Evolutionary conservation across 2,797 vertebrate species (phyloP).

Genomic region (Acanthornis magna): DNA sequence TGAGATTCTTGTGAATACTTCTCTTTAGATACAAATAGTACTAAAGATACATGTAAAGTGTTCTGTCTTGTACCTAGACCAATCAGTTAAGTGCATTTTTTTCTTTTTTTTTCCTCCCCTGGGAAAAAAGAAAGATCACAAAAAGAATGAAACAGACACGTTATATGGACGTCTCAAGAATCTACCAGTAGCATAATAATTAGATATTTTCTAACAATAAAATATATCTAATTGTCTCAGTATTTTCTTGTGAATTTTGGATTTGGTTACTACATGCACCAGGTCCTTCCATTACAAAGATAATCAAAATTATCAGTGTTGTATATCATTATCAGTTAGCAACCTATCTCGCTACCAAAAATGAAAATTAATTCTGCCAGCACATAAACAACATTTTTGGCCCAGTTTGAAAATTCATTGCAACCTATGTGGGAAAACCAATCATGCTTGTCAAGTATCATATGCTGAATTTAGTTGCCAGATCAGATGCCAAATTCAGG

Average conservation of each 20-base stretch:
- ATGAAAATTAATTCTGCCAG: not conserved
- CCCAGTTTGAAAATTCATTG: not conserved
- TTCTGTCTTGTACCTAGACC: not conserved
- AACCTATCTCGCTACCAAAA: not conserved
- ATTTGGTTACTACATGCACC: not conserved
- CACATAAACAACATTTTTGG: not conserved
- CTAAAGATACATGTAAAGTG: accelerated
- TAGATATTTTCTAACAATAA: not conserved
- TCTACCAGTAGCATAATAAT: not conserved
- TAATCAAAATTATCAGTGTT: not conserved
- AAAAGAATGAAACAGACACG: not conserved
- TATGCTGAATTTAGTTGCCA: not conserved
- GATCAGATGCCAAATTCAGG: not conserved
- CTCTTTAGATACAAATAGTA: not conserved
- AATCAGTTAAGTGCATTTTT: not conserved
- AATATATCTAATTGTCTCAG: not conserved
- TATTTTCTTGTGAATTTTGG: not conserved
- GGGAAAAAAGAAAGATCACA: not conserved
- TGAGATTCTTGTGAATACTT: not conserved
- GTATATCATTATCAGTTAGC: not conserved
- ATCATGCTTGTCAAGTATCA: not conserved
- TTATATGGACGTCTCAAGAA: not conserved
- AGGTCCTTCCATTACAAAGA: not conserved
- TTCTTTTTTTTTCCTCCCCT: accelerated
- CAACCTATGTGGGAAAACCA: not conserved